These are phyloP conservation scores for Sapayoa aenigma DNA, from an alignment of 2,113 vertebrate genomes.

Conservation along the genomic window DNA sequence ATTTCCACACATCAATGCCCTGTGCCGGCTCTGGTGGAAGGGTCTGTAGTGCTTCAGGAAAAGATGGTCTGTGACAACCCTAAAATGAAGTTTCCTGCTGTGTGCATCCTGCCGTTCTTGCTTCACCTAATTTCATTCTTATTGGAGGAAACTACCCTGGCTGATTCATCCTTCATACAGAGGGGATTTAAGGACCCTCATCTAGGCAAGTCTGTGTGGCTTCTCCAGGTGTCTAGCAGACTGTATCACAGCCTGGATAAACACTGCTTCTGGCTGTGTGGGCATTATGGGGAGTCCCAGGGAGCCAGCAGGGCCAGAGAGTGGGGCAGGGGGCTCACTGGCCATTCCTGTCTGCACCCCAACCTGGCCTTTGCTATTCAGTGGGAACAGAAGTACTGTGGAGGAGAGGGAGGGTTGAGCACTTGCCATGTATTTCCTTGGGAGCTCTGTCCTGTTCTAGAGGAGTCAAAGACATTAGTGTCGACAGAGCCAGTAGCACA, in stretches of 20 bases:
- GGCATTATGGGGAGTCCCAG: rapidly evolving
- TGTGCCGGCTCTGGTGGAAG: neutral
- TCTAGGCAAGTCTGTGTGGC: neutral
- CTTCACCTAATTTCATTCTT: neutral
- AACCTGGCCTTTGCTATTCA: neutral
- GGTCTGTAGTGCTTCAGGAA: neutral
- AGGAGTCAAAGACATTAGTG: neutral
- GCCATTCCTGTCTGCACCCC: neutral
- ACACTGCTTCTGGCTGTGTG: neutral
- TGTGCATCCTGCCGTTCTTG: neutral
- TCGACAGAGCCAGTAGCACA: too few relatives aligned
- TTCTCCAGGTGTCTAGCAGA: neutral
- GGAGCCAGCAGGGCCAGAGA: neutral
- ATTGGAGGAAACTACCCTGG: neutral
- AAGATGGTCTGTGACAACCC: neutral
- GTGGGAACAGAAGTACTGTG: neutral
- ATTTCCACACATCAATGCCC: neutral
- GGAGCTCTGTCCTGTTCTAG: too few relatives aligned
- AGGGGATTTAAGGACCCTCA: neutral
- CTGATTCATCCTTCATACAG: neutral
- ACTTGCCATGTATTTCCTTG: neutral
- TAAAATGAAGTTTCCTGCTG: neutral
- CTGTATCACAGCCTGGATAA: neutral
- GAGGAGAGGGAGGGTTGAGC: neutral
- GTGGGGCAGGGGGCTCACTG: neutral